A percentile compares a stretch with the other conserved stretches of the same genome.
phyloP scores from a whole-genome alignment of 2,888 invertebrate species.

The Lampropteryx suffumata region DNA sequence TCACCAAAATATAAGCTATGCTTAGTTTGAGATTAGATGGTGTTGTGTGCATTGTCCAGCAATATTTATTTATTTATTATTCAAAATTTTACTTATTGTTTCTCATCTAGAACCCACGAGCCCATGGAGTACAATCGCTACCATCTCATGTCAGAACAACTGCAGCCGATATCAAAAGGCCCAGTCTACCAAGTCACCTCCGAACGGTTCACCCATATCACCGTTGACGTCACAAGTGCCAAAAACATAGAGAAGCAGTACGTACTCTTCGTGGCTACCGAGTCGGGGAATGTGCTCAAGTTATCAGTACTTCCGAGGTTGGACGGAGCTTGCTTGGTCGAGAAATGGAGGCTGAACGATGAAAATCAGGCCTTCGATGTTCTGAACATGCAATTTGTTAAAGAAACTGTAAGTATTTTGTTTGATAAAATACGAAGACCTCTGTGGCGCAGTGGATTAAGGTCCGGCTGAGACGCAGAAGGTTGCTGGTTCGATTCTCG shows the following conservation, averaged over 20 bases:
- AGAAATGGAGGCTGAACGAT: conserved; percentile 89
- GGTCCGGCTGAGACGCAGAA: too few relatives aligned
- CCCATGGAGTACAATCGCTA: conserved; percentile 87
- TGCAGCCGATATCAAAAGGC: conserved; percentile 87
- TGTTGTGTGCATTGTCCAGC: too few relatives aligned
- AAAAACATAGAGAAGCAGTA: conserved; percentile 87
- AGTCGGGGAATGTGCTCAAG: conserved; percentile 89
- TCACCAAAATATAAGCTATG: too few relatives aligned
- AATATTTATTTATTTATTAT: too few relatives aligned
- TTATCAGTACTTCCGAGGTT: conserved; percentile 88
- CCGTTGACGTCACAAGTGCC: conserved; percentile 90
- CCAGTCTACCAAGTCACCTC: conserved; percentile 88
- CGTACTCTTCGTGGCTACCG: conserved; percentile 91
- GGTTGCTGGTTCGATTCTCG: too few relatives aligned
- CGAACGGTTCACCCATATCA: conserved; percentile 89
- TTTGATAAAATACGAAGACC: too few relatives aligned
- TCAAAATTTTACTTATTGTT: too few relatives aligned
- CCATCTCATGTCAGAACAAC: conserved; percentile 94
- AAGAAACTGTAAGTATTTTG: conserved; percentile 86
- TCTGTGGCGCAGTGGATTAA: too few relatives aligned
- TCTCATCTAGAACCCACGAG: conserved; percentile 60
- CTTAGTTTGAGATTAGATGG: too few relatives aligned
- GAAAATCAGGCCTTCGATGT: conserved; percentile 81
- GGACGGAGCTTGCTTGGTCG: conserved; percentile 91
- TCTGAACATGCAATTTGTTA: conserved; percentile 88